Conservation (phyloP, 1,140 invertebrate genomes). For the Nymphalis io region DNA sequence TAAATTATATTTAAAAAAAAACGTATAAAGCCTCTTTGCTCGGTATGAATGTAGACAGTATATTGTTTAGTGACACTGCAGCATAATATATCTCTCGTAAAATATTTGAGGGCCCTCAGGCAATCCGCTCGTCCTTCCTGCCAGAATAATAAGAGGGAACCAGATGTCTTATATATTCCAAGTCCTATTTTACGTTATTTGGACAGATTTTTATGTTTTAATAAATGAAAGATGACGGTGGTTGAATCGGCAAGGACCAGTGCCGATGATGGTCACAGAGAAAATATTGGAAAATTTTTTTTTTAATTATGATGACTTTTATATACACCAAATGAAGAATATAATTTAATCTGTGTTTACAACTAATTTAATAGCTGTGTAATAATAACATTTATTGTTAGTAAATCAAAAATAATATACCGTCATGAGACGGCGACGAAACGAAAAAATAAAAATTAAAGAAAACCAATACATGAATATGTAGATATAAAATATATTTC, state of each 20-base stretch:
- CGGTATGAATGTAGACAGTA: conserved; percentile 16
- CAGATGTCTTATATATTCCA: conserved; percentile 37
- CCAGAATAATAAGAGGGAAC: conserved; percentile 38
- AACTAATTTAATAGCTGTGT: too few relatives aligned
- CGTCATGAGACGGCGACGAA: too few relatives aligned
- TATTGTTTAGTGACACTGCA: conserved; percentile 32
- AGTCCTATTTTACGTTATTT: conserved; percentile 28
- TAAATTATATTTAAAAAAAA: background rate
- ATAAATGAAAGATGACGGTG: conserved; percentile 21
- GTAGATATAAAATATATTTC: too few relatives aligned
- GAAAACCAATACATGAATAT: too few relatives aligned
- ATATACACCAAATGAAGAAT: too few relatives aligned
- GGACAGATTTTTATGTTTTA: conserved; percentile 23
- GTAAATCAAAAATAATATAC: too few relatives aligned
- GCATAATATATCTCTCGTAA: conserved; percentile 38
- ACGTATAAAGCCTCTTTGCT: background rate
- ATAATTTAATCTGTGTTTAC: too few relatives aligned
- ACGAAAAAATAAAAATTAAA: too few relatives aligned
- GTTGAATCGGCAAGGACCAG: background rate
- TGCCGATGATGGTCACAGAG: background rate
- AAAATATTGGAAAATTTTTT: too few relatives aligned
- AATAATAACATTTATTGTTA: too few relatives aligned
- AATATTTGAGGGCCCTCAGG: conserved; percentile 38
- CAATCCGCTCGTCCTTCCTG: conserved; percentile 34
- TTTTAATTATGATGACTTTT: too few relatives aligned